These are phyloP conservation scores for Ophion costatus DNA, from an alignment of 2,888 invertebrate species.

Conservation along the genomic window DNA sequence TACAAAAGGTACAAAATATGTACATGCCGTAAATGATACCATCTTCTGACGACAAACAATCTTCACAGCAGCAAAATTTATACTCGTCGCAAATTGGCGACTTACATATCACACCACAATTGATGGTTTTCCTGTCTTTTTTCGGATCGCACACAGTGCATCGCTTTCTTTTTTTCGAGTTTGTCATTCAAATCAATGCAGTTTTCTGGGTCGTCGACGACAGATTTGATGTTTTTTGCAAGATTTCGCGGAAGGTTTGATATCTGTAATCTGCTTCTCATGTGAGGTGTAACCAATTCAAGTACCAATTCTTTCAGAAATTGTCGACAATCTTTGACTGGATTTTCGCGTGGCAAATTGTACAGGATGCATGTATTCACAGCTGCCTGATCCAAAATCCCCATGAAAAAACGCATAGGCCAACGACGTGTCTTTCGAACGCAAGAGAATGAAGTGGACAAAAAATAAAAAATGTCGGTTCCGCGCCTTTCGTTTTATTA, in stretches of 20 bases:
- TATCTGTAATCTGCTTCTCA: constrained; percentile 3
- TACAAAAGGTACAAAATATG: too few relatives aligned
- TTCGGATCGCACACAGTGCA: constrained; percentile 15
- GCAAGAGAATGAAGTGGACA: too few relatives aligned
- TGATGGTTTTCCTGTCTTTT: constrained; percentile 31
- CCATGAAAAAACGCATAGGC: too few relatives aligned
- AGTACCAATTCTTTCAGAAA: constrained; percentile 17
- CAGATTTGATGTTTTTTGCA: constrained; percentile 3
- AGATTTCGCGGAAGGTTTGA: constrained; percentile 29
- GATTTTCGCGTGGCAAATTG: too few relatives aligned
- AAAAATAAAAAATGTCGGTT: too few relatives aligned
- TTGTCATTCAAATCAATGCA: constrained; percentile 9
- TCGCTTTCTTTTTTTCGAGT: constrained; percentile 28
- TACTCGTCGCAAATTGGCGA: constrained; percentile 28
- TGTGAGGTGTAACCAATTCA: constrained; percentile 13
- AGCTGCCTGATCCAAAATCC: too few relatives aligned
- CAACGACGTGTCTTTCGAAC: too few relatives aligned
- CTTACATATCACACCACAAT: constrained; percentile 23
- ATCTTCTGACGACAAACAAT: not conserved
- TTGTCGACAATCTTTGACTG: constrained; percentile 5
- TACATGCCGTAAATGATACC: not conserved
- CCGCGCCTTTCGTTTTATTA: too few relatives aligned
- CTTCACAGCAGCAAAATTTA: not conserved
- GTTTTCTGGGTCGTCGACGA: not conserved
- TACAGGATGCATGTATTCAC: too few relatives aligned